Conservation (phyloP, 2,888 invertebrate species). For the Aradus depressus region DNA sequence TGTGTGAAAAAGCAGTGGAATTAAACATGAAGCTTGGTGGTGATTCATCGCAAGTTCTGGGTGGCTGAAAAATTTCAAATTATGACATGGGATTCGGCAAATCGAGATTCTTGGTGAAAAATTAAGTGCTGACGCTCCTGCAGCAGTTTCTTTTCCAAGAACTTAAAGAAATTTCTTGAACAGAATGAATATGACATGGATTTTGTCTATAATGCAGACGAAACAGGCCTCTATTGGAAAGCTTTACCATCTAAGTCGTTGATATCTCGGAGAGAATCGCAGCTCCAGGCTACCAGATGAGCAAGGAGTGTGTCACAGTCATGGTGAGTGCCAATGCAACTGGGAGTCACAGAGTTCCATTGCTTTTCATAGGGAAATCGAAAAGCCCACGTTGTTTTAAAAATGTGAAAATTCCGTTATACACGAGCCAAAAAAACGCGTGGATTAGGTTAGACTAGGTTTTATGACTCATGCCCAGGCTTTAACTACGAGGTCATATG, state of each 20-base stretch:
- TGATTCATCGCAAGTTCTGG: slow-evolving; percentile 9
- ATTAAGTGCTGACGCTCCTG: not conserved
- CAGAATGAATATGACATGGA: slow-evolving; percentile 11
- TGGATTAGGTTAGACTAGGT: too few relatives aligned
- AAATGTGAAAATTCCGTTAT: slow-evolving; percentile 3
- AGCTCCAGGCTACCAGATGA: slow-evolving; percentile 28
- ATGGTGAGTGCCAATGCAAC: slow-evolving; percentile 32
- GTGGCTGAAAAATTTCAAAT: slow-evolving; percentile 17
- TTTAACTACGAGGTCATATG: too few relatives aligned
- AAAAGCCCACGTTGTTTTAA: slow-evolving; percentile 32
- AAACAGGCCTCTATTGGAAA: slow-evolving; percentile 24
- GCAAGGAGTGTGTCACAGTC: slow-evolving; percentile 30
- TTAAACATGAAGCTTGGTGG: slow-evolving; percentile 9
- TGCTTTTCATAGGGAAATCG: slow-evolving; percentile 32
- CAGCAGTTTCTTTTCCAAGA: slow-evolving; percentile 4
- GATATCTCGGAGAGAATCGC: slow-evolving; percentile 19
- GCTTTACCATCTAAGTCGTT: slow-evolving; percentile 16
- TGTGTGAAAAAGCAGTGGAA: slow-evolving; percentile 14
- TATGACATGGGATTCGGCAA: slow-evolving; percentile 8
- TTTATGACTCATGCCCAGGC: too few relatives aligned
- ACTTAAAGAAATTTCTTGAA: slow-evolving; percentile 3
- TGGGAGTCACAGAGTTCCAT: slow-evolving; percentile 31
- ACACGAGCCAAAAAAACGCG: too few relatives aligned
- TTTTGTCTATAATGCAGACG: slow-evolving; percentile 21
- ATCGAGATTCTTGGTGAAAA: slow-evolving; percentile 8